Conservation (phyloP, 2,113 vertebrate genomes). For the Sturnira hondurensis region DNA sequence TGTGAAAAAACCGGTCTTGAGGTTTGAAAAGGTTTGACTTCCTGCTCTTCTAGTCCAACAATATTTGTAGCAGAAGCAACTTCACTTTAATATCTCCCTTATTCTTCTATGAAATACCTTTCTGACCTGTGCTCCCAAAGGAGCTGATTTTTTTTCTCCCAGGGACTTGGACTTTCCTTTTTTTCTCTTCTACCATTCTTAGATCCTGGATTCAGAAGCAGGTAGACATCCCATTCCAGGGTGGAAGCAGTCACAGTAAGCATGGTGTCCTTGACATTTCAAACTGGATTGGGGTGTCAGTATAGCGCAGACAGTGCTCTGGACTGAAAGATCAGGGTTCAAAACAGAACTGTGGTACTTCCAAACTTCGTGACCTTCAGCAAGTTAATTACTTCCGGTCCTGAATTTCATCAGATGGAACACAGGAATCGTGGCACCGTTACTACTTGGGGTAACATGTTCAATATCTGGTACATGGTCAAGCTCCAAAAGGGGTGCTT, state of each 20-base stretch:
- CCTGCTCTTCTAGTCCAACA: not conserved
- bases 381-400: not conserved
- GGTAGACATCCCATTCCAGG: not conserved
- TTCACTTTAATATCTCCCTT: not conserved
- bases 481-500: not conserved
- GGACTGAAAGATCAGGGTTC: not conserved
- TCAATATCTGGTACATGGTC: not conserved
- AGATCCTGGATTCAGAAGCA: not conserved
- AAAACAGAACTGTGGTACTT: not conserved
- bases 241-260: not conserved
- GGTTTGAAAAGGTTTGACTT: not conserved
- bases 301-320: not conserved
- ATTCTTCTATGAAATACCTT: not conserved
- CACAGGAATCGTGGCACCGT: not conserved
- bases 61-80: not conserved
- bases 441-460: not conserved
- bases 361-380: not conserved
- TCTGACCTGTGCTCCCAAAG: not conserved
- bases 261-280: not conserved
- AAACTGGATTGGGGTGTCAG: not conserved
- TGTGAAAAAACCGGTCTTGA: not conserved
- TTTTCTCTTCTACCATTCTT: not conserved
- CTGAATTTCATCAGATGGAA: not conserved
- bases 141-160: not conserved
- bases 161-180: not conserved